Conservation (phyloP, 2,113 vertebrate species). For the Probosciger aterrimus region DNA sequence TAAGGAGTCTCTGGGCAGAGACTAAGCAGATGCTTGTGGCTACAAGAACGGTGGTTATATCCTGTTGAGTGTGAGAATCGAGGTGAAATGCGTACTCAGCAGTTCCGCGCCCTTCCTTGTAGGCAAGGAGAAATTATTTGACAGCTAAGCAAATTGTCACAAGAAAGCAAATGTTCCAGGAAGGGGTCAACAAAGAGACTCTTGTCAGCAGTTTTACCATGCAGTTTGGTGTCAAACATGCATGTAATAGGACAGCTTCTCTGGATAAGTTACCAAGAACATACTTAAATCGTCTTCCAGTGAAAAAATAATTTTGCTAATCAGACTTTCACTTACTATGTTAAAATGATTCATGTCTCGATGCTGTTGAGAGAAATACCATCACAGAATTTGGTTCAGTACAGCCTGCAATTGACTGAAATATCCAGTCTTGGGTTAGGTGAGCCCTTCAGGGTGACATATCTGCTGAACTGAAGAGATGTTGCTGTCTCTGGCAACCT, state of each 20-base stretch:
- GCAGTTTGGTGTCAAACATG: not conserved
- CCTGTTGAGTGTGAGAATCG: constrained; percentile 78
- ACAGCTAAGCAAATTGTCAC: constrained; percentile 71
- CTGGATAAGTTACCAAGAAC: not conserved
- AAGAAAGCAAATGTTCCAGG: constrained; percentile 74
- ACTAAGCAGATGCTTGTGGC: constrained; percentile 34
- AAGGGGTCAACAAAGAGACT: constrained; percentile 69
- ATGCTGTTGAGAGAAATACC: not conserved
- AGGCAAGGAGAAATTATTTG: constrained; percentile 50
- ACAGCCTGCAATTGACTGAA: not conserved
- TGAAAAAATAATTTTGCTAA: not conserved
- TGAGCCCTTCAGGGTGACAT: not conserved
- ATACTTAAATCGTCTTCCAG: not conserved
- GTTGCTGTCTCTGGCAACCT: not conserved
- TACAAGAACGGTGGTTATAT: constrained; percentile 78
- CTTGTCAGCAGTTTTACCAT: constrained; percentile 56
- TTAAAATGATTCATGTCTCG: not conserved
- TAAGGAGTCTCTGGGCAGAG: not conserved
- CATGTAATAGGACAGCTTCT: not conserved
- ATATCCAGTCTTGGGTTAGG: not conserved
- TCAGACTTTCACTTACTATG: not conserved
- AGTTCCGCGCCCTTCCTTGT: constrained; percentile 85
- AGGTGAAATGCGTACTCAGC: constrained; percentile 84
- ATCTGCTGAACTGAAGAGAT: not conserved
- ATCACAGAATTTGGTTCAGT: not conserved